Evolutionary conservation across 2,888 invertebrate genomes (phyloP).

Genomic region (Vandiemenella viatica): DNA sequence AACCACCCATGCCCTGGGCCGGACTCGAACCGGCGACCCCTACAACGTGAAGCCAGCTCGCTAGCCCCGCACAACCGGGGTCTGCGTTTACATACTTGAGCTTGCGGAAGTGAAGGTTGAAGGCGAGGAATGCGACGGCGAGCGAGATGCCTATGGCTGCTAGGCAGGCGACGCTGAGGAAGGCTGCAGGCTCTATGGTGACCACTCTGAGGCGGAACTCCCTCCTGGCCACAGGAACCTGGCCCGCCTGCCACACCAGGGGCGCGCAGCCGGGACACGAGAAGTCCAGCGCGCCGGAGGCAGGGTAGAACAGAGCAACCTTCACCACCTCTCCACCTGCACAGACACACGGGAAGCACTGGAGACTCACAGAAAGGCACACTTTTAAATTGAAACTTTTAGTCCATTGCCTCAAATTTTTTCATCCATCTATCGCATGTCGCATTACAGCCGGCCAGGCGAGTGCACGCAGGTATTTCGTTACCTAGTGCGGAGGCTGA

Average conservation of each 20-base stretch:
- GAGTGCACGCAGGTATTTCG: too few species aligned
- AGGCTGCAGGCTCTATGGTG: constrained; percentile 60
- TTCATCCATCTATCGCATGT: too few species aligned
- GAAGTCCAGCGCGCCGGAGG: constrained; percentile 45
- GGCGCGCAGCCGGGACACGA: constrained; percentile 51
- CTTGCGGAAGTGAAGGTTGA: constrained; percentile 69
- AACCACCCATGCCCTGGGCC: too few species aligned
- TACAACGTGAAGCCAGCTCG: too few species aligned
- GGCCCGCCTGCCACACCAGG: constrained; percentile 59
- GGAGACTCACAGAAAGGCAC: too few species aligned
- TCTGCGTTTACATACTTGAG: constrained; percentile 55
- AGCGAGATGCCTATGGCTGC: constrained; percentile 60
- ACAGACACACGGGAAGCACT: constrained; percentile 21
- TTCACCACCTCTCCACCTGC: constrained; percentile 52
- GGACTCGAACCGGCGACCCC: too few species aligned
- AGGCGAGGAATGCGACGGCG: constrained; percentile 59
- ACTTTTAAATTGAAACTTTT: too few species aligned
- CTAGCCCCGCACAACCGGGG: too few species aligned
- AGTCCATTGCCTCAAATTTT: too few species aligned
- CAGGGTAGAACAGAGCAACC: constrained; percentile 52
- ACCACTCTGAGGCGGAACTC: constrained; percentile 59
- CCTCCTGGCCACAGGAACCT: constrained; percentile 63
- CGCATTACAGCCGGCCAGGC: too few species aligned
- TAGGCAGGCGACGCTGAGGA: constrained; percentile 54
- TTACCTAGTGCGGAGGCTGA: too few species aligned